Percentiles rank a stretch among this genome's conserved stretches.
phyloP scores from a whole-genome alignment of 2,888 invertebrate species.

The Malachius bipustulatus region DNA sequence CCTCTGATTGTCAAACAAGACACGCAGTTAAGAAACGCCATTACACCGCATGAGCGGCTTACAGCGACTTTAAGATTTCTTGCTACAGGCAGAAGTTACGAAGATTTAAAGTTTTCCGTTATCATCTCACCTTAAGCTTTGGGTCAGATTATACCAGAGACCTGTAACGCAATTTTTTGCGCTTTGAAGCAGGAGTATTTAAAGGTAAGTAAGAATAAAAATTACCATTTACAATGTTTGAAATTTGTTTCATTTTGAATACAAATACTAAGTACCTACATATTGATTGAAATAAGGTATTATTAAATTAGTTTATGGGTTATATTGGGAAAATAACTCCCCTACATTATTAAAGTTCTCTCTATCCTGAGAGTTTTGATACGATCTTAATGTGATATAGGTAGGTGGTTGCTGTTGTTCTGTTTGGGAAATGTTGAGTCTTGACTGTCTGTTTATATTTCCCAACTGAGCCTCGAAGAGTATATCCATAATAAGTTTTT shows the following conservation, averaged over 20 bases:
- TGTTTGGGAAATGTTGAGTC: slow-evolving; percentile 5
- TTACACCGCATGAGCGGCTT: slow-evolving; percentile 20
- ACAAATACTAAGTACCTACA: no score
- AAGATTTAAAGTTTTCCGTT: slow-evolving; percentile 19
- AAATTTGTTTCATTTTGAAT: no score
- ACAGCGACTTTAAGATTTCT: slow-evolving; percentile 19
- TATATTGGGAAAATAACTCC: slow-evolving; percentile 5
- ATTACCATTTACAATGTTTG: no score
- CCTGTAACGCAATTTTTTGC: slow-evolving; percentile 18
- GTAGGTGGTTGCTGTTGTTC: slow-evolving; percentile 2
- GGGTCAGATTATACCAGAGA: slow-evolving; percentile 22
- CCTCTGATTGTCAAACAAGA: slow-evolving; percentile 17
- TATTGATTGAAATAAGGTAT: no score
- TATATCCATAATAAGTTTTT: slow-evolving; percentile 8
- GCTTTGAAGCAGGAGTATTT: slow-evolving; percentile 17
- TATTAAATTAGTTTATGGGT: no score
- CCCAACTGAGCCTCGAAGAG: slow-evolving; percentile 5
- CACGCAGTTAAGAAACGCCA: slow-evolving; percentile 19
- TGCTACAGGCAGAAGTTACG: slow-evolving; percentile 22
- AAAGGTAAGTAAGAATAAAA: slow-evolving; percentile 16
- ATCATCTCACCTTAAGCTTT: slow-evolving; percentile 17
- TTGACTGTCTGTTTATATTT: slow-evolving; percentile 6
- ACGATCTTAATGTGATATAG: not conserved
- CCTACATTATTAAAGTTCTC: not conserved
- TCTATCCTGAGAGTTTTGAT: not conserved